Base-by-base conservation (phyloP, 2,888 invertebrate genomes). In the Hermaeophaga mercurialis region DNA sequence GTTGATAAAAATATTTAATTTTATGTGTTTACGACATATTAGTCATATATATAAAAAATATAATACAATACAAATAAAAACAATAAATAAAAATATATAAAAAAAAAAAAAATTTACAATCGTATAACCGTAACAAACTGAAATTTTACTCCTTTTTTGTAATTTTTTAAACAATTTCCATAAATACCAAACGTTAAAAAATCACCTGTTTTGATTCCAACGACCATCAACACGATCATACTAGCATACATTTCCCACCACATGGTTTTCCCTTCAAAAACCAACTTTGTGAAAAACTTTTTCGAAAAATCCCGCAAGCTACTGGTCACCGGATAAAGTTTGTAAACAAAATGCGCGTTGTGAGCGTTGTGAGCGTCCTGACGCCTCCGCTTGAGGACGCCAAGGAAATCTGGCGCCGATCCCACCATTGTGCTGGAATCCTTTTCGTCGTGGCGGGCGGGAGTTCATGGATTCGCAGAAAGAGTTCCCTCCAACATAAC, bases 341-440 rank as follows among this genome's bases (percentile, higher is more conserved):
- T 54, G 57, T 61, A 58, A 61, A 61, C 61, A 61, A 58, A 56
- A 50, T 56, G 62, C 57, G 59, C 49, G 54, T 48, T 49, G 26
- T 45, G 19, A 45, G 41, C 36, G 38, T 19, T 22, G 53, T 41
- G 39, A 36, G 48, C 28, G 45, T 31, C 31, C 31, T 31, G 46
- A 54, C 22, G 43, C 47, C 50, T 49, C 39, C 39, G 14, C 33
- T 28, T 46, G 19, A 31, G 41, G 55, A 59, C 63, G 63, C 61
- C 63, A 61, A 66, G 59, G 60, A 63, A 57, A 54, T 55, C 63
- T 64, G 66, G 66, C 64, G 66, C 66, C 66, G 58, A 31, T 39
- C 59, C 49, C 8, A 9, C 39, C 3, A 39, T 38, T 39, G 19
- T n/a, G 19, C 8, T 38, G n/a, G 58, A 9, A 48, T 49, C 54